phyloP scores from a whole-genome alignment of 2,797 vertebrate genomes.

The Alcedo atthis region DNA sequence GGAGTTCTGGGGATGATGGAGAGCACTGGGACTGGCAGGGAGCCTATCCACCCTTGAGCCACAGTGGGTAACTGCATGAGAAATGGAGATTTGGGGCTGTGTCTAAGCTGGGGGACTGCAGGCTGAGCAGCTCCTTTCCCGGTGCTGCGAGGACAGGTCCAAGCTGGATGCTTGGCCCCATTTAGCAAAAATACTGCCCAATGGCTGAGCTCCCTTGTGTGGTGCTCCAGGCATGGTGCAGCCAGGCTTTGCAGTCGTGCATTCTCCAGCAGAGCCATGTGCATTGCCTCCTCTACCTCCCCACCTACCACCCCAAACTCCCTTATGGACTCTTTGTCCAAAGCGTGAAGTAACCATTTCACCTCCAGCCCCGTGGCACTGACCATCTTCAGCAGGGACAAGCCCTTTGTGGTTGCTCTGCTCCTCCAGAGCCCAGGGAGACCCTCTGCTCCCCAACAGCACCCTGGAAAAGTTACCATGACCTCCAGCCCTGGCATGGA shows the following conservation, averaged over 20 bases:
- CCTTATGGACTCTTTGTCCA: accelerated
- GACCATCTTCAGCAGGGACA: not conserved
- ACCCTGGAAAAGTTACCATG: accelerated
- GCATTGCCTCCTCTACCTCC: not conserved
- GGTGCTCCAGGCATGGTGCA: accelerated
- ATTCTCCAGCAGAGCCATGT: not conserved
- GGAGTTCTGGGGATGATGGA: not conserved
- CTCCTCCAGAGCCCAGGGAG: not conserved
- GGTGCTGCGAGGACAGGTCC: accelerated
- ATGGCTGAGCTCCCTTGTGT: accelerated
- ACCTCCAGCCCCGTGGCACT: not conserved
- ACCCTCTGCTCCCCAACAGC: not conserved
- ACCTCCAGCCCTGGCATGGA: not conserved
- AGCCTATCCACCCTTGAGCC: not conserved
- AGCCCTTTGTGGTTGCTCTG: not conserved
- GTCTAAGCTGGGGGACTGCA: not conserved
- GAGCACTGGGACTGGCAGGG: not conserved
- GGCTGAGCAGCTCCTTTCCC: not conserved
- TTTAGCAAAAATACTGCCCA: not conserved
- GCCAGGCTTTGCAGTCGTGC: accelerated
- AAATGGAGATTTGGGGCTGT: not conserved
- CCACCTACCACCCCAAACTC: not conserved
- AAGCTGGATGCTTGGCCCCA: not conserved
- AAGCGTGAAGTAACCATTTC: not conserved
- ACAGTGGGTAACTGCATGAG: accelerated